Evolutionary conservation across 2,113 vertebrate species (phyloP), one percentile per base, ranked within the genome.

Genomic region (Pogonocichla stellata): DNA sequence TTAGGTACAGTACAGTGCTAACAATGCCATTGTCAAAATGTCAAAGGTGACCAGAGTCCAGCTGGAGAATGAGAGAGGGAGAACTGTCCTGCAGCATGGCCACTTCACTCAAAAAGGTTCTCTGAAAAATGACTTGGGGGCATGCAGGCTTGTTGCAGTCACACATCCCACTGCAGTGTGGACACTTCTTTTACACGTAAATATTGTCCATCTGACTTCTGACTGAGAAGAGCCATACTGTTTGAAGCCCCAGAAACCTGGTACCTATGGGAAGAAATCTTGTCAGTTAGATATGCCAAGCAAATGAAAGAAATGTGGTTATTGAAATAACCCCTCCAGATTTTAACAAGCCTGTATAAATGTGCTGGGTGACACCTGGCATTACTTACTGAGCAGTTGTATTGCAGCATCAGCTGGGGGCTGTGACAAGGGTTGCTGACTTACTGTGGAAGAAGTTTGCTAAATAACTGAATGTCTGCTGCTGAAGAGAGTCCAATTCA

Each of bases 61-160:
- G 14, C 4, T 2, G 4, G 4, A 72, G n/a, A 72, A 43, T 1
- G 15, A 64, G 71, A 22, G 4, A 10, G 34, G 14, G 24, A 47
- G 36, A 66, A 17, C 3, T 0, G 0, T n/a, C n/a, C 53, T 64
- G 36, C 26, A 80, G 48, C 6, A 2, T 0, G 1, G 29, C 22
- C 28, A 14, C 23, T 66, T 5, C 12, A 5, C 48, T 57, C 60
- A 20, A n/a, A 51, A 22, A 1, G 2, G 13, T 47, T 80, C 1
- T 3, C 50, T 60, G 48, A 28, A 65, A 66, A 38, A 20, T 43
- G 66, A 8, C 42, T 1, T 47, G 19, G 25, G 43, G n/a, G 20
- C 26, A 3, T 6, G 8, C 5, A 62, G 61, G 5, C 9, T 85
- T 4, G 0, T 17, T 64, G 18, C 57, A 80, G 23, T 43, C 34